Base-by-base conservation (phyloP, 2,888 invertebrate species). In the Lomographa bimaculata region DNA sequence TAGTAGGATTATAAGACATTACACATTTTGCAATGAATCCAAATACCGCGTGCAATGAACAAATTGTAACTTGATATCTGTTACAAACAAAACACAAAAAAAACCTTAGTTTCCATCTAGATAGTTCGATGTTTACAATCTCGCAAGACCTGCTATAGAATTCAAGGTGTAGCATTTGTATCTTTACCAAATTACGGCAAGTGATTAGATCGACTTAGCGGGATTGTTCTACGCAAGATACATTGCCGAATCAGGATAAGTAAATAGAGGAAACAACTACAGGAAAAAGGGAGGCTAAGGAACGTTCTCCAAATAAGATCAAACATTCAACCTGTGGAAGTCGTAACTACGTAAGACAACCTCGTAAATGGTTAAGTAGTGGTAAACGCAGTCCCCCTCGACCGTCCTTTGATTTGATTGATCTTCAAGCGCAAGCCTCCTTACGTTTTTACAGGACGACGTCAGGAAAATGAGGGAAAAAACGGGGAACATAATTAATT, bases 401-500 rank as follows among this genome's bases (percentile, higher is more conserved):
- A 66, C 59, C 69, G 69, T 74, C 76, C 69, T 68, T 69, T 78
- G 83, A 78, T 84, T 83, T 87, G 86, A 87, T 87, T 81, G 87
- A 86, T 86, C 79, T 81, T 67, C 71, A 69, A 71, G 56, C 65
- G 66, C 60, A 67, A 61, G 61, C 61, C 74, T 62, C 64, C 71
- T 66, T 65, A 66, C 66, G 81, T 83, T 84, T 86, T 84, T 84
- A 79, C 80, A 72, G 67, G 66, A 64, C 65, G 57, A 64, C 77
- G 78, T 77, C 77, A 77, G 66, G 75, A 77, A 79, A 84, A 82
- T 75, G 70, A 78, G 78, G 73, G 71, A 80, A 84, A 78, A 82
- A 81, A 76, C 72, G 61, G 59, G 68, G 63, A 79, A 77, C 78
- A 75, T 82, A 84, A 86, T 85, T 84, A 87, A 89, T 87, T 86